Base-by-base conservation (phyloP, 2,888 invertebrate species). In the Siphlonurus alternatus region DNA sequence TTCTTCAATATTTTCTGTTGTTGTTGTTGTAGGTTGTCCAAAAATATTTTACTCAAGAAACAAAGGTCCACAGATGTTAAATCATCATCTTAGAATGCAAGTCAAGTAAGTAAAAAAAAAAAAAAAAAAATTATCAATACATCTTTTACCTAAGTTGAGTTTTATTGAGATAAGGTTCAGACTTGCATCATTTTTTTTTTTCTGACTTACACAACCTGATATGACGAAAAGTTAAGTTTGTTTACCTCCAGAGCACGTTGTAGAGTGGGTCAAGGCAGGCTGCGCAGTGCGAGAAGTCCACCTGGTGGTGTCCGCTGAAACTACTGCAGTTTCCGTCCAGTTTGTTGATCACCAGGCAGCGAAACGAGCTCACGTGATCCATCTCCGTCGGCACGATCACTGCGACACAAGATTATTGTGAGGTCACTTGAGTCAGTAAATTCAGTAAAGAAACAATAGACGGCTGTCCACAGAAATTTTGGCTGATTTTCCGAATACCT, bases 211-310 rank as follows among this genome's bases (percentile, higher is more conserved):
- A 53, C 1, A 19, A 53, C 19, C 53, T n/a, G 53, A 19, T 1
- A 53, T 15, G 10, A 18, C 18, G 53, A 18, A 18, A 53, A 15
- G 53, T 53, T 18, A 15, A 15, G 10, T 10, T 10, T 15, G 53
- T 1, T 68, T 87, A 97, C 70, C 92, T 89, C 97, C 97, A 98
- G 1, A 98, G 78, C 0, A 95, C 88, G 76, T 96, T 93, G 76
- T 94, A 95, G 63, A 89, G 80, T 0, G 95, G 93, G 78, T 98
- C 98, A 70, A 97, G 79, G 71, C 88, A 89, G 0, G 89, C 85
- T 61, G 87, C 84, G 68, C 86, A 86, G 70, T 87, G 86, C 20
- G 83, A 84, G 69, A 95, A 89, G 73, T 91, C 88, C 0, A 89
- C 87, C 76, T 95, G 95, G 70, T 92, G 90, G 19, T 81, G 77